phyloP scores from a whole-genome alignment of 2,888 invertebrate species.

The Drosophila algonquin region DNA sequence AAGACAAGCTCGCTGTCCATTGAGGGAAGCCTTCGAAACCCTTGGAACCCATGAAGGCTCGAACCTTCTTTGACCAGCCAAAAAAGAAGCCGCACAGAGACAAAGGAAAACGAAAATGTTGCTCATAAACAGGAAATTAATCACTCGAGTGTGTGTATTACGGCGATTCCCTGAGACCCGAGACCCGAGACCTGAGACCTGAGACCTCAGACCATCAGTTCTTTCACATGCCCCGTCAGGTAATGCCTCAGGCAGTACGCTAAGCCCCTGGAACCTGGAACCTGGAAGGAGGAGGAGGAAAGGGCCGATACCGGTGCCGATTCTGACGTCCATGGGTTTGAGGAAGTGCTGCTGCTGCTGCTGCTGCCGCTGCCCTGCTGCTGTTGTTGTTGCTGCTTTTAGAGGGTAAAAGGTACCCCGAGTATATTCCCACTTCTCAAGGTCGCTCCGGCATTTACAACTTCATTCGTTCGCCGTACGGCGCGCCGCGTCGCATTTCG shows the following conservation, averaged over 20 bases:
- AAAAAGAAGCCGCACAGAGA: conserved; percentile 67
- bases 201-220: not conserved
- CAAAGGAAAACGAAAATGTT: conserved; percentile 52
- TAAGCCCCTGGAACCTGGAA: not conserved
- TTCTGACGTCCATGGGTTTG: conserved; percentile 9
- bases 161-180: conserved; percentile 13
- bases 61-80: conserved; percentile 51
- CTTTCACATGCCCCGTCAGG: conserved; percentile 21
- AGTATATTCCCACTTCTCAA: conserved; percentile 55
- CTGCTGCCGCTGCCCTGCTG: not conserved
- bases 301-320: not conserved
- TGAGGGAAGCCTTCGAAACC: conserved; percentile 68
- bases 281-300: conserved; percentile 12
- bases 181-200: not conserved
- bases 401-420: conserved; percentile 16
- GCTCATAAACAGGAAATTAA: conserved; percentile 79
- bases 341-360: conserved; percentile 27
- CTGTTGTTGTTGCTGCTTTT: too few species aligned
- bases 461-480: conserved; percentile 55
- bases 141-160: conserved; percentile 65
- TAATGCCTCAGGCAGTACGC: conserved; percentile 6
- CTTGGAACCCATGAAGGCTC: conserved; percentile 22
- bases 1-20: conserved; percentile 42
- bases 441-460: conserved; percentile 67
- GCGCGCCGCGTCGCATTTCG: not conserved